A percentile compares a stretch with the other conserved stretches of the same genome.
Conservation (phyloP, 2,797 vertebrate genomes). For the Sardinella longiceps region DNA sequence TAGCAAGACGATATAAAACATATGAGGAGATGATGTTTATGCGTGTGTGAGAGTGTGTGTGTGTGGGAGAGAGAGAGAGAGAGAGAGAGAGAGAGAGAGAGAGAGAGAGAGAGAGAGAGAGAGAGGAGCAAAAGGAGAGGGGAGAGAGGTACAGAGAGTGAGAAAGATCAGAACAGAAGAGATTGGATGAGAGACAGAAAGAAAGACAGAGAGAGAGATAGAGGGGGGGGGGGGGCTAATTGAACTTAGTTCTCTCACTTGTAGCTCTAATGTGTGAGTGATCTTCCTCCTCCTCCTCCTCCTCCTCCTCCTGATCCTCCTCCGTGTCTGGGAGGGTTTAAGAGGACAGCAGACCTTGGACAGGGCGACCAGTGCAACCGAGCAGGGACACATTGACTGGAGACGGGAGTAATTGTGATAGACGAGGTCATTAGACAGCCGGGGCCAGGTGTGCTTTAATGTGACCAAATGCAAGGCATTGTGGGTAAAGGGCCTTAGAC, state of each 20-base stretch:
- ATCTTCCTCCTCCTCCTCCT: neutral
- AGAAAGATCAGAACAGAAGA: neutral
- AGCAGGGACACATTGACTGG: neutral
- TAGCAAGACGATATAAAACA: neutral
- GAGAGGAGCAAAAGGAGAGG: neutral
- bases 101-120: neutral
- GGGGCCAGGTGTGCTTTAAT: neutral
- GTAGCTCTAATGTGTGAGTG: neutral
- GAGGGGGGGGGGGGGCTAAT: no score
- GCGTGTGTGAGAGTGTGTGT: neutral
- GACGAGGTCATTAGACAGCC: conserved; percentile 2
- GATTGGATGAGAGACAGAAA: neutral
- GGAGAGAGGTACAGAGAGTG: neutral
- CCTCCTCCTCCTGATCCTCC: no score
- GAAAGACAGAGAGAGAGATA: neutral
- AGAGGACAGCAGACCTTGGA: conserved; percentile 18
- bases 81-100: neutral
- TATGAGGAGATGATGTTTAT: neutral
- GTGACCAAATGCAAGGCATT: conserved; percentile 7
- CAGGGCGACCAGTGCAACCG: neutral
- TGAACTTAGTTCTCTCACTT: neutral
- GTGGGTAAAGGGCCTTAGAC: neutral
- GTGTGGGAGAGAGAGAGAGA: neutral
- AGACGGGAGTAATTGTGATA: conserved; percentile 27
- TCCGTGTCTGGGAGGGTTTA: neutral